These are phyloP conservation scores for Sesamia inferens DNA, from an alignment of 2,888 invertebrate genomes.

Conservation along the genomic window DNA sequence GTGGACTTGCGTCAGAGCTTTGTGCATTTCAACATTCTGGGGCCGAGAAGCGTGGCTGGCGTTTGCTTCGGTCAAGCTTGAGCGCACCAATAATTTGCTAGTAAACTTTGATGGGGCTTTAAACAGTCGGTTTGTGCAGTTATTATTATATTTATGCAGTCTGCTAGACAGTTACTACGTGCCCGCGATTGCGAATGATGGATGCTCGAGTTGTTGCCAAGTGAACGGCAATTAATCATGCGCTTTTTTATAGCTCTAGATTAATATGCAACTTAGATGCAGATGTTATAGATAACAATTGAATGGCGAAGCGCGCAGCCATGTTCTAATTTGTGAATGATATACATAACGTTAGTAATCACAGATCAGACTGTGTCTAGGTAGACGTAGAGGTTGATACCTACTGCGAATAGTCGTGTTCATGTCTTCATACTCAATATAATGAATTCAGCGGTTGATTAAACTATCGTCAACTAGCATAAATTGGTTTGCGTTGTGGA, in stretches of 20 bases:
- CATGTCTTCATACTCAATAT: constrained; percentile 47
- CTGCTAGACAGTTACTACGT: constrained; percentile 65
- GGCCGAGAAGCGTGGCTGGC: constrained; percentile 48
- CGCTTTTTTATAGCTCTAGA: constrained; percentile 47
- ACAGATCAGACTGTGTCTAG: constrained; percentile 29
- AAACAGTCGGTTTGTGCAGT: constrained; percentile 61
- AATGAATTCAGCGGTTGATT: constrained; percentile 52
- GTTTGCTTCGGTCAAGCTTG: constrained; percentile 66
- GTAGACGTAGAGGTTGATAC: constrained; percentile 9
- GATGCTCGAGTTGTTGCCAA: constrained; percentile 64
- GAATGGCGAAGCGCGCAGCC: constrained; percentile 36
- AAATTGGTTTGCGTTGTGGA: constrained; percentile 28
- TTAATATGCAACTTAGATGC: constrained; percentile 56
- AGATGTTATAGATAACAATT: constrained; percentile 55
- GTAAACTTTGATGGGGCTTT: constrained; percentile 73
- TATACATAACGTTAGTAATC: constrained; percentile 39
- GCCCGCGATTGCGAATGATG: constrained; percentile 62
- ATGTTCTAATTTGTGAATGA: constrained; percentile 37
- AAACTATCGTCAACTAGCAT: constrained; percentile 42
- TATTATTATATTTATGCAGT: constrained; percentile 58
- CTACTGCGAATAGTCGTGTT: constrained; percentile 45
- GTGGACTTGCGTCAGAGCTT: constrained; percentile 63
- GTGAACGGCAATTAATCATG: constrained; percentile 62
- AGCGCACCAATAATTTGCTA: constrained; percentile 72
- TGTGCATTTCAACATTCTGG: constrained; percentile 55